Evolutionary conservation across 2,113 vertebrate species (phyloP).

Genomic region (Oreotrochilus melanogaster): DNA sequence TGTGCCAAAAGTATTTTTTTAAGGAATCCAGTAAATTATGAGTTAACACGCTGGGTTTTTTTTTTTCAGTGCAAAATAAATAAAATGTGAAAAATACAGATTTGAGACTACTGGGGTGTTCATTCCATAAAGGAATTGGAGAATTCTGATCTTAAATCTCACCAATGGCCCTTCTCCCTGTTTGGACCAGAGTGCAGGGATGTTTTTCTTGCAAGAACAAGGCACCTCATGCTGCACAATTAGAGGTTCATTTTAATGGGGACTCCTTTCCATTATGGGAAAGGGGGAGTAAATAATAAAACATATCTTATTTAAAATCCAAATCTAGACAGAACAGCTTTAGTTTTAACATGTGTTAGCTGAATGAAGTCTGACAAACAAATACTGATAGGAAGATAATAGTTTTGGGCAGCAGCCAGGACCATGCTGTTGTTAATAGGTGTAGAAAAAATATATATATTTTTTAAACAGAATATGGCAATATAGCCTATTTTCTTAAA

Average conservation of each 20-base stretch:
- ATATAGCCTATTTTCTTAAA: background rate
- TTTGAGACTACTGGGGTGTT: background rate
- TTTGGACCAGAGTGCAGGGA: background rate
- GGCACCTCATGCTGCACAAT: background rate
- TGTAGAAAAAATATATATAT: background rate
- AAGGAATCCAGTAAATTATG: background rate
- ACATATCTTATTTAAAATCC: background rate
- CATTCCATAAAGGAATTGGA: background rate
- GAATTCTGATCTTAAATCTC: background rate
- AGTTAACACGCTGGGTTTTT: background rate
- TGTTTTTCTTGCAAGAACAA: background rate
- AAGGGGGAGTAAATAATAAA: background rate
- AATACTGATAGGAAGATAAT: slow-evolving; percentile 42
- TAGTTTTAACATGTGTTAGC: slow-evolving; percentile 35
- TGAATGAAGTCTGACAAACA: slow-evolving; percentile 8
- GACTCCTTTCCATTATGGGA: background rate
- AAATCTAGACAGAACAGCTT: slow-evolving; percentile 15
- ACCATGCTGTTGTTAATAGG: background rate
- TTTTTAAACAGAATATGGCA: background rate
- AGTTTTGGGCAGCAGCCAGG: slow-evolving; percentile 28
- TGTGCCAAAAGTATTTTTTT: background rate
- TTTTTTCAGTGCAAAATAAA: background rate
- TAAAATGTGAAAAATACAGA: background rate
- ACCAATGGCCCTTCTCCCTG: background rate
- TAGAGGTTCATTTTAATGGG: background rate